phyloP scores from a whole-genome alignment of 2,888 invertebrate genomes.

The Euplexia lucipara region DNA sequence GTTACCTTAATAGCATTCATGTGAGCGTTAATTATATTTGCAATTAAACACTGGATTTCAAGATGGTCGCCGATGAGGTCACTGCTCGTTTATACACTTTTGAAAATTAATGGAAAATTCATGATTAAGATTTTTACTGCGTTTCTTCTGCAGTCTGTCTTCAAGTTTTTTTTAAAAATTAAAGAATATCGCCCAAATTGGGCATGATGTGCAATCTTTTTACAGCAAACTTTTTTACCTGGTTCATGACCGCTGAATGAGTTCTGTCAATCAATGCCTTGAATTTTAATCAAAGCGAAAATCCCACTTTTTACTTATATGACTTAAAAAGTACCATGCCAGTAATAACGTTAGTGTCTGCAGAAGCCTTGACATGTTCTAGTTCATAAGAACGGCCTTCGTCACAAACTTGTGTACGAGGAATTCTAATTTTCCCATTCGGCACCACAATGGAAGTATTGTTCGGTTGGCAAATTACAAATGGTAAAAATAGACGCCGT shows the following conservation, averaged over 20 bases:
- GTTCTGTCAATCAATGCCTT: slow-evolving; percentile 27
- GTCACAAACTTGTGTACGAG: slow-evolving; percentile 53
- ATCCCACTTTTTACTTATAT: not conserved
- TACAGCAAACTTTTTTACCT: slow-evolving; percentile 12
- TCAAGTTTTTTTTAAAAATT: not conserved
- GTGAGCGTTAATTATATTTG: slow-evolving; percentile 66
- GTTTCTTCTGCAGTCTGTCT: not conserved
- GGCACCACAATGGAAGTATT: slow-evolving; percentile 60
- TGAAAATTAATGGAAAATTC: not conserved
- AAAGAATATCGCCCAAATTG: slow-evolving; percentile 3
- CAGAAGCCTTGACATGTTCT: slow-evolving; percentile 65
- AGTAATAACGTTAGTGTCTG: slow-evolving; percentile 27
- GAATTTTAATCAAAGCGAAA: slow-evolving; percentile 5
- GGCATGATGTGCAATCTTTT: slow-evolving; percentile 3
- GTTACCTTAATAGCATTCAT: slow-evolving; percentile 62
- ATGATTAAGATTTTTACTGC: not conserved
- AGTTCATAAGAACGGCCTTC: slow-evolving; percentile 67
- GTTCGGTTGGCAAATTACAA: slow-evolving; percentile 48
- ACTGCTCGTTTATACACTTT: slow-evolving; percentile 39
- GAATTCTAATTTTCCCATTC: slow-evolving; percentile 69
- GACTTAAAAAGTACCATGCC: not conserved
- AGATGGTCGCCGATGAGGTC: slow-evolving; percentile 57
- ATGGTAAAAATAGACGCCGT: slow-evolving; percentile 31
- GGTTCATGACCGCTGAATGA: slow-evolving; percentile 7
- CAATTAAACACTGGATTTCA: slow-evolving; percentile 61